These are phyloP conservation scores for Cepaea nemoralis DNA, from an alignment of 1,140 invertebrate species.

Conservation along the genomic window DNA sequence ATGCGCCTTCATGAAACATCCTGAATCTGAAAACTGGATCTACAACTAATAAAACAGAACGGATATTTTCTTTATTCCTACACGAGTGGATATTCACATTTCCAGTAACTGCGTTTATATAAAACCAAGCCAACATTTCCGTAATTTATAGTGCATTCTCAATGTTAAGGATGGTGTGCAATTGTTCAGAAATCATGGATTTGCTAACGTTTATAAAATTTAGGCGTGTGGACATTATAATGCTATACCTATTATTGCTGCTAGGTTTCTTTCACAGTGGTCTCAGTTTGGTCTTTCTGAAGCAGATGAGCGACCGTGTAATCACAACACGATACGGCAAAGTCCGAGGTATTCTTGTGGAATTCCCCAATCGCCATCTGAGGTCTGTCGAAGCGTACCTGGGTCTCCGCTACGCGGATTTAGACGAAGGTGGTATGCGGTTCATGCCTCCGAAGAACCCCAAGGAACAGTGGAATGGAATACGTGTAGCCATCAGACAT, in stretches of 20 bases:
- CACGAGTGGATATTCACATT: too few relatives aligned
- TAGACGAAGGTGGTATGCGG: conserved; percentile 87
- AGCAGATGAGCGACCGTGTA: conserved; percentile 71
- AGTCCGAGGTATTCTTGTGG: conserved; percentile 87
- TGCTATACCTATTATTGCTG: not conserved
- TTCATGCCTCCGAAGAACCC: conserved; percentile 95
- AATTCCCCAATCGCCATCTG: conserved; percentile 84
- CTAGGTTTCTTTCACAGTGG: conserved; percentile 7
- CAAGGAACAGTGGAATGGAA: conserved; percentile 82
- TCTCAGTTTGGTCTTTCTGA: conserved; percentile 44
- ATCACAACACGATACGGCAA: conserved; percentile 79
- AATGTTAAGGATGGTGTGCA: too few relatives aligned
- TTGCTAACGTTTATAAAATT: not conserved
- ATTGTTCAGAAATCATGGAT: not conserved
- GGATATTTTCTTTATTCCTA: too few relatives aligned
- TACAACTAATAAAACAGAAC: too few relatives aligned
- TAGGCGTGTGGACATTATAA: not conserved
- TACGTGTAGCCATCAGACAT: conserved; percentile 84
- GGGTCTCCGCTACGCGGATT: conserved; percentile 94
- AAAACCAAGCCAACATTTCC: too few relatives aligned
- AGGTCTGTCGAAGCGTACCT: conserved; percentile 90
- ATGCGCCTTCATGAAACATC: too few relatives aligned
- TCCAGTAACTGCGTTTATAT: too few relatives aligned
- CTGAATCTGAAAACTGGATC: too few relatives aligned
- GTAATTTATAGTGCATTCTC: not conserved